Percentiles rank a stretch among this genome's conserved stretches.
Evolutionary conservation across 2,797 vertebrate species (phyloP).

Genomic region (Graptemys geographica): DNA sequence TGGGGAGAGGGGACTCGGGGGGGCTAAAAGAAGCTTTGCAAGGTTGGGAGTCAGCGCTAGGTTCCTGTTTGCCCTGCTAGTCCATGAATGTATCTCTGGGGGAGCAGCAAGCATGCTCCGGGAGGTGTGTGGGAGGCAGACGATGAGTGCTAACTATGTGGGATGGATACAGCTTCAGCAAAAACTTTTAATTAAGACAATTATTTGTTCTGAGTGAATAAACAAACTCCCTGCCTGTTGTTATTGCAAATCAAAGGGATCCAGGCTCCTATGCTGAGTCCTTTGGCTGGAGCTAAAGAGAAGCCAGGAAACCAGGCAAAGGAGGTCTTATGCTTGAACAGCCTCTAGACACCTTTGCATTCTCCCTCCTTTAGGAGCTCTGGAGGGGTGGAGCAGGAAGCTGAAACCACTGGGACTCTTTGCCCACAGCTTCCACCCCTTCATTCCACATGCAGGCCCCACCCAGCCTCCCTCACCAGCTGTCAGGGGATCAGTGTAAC

Average conservation of each 20-base stretch:
- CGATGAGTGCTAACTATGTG: not conserved
- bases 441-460: not conserved
- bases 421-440: not conserved
- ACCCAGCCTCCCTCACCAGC: not conserved
- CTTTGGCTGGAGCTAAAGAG: too few relatives aligned
- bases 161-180: not conserved
- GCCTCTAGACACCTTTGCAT: not conserved
- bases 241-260: not conserved
- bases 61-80: not conserved
- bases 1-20: not conserved
- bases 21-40: not conserved
- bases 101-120: not conserved
- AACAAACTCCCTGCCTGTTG: not conserved
- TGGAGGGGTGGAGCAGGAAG: not conserved
- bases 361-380: not conserved
- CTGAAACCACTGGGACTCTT: not conserved
- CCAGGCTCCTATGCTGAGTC: not conserved
- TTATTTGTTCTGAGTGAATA: not conserved
- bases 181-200: not conserved
- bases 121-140: not conserved
- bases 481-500: rapidly evolving
- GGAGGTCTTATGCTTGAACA: not conserved
- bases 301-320: not conserved
- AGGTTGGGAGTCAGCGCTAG: not conserved
- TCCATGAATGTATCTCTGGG: not conserved